phyloP scores from a whole-genome alignment of 2,888 invertebrate genomes.

The Raillietiella orientalis region DNA sequence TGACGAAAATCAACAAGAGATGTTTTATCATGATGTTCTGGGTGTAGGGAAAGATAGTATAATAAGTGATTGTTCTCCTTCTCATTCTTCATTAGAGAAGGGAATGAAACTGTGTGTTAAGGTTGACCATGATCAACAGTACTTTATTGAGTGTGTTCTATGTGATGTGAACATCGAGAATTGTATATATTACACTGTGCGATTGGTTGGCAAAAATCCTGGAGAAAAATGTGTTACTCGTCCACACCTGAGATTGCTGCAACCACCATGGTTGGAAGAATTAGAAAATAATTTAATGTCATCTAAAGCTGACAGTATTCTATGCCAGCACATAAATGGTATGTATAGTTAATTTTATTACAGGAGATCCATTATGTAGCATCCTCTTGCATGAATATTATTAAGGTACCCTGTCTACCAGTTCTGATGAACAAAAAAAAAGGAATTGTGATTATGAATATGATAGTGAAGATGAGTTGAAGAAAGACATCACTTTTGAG shows the following conservation, averaged over 20 bases:
- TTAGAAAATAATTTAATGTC: too few species aligned
- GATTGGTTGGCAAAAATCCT: constrained; percentile 9
- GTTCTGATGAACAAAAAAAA: too few species aligned
- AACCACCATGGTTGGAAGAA: constrained; percentile 92
- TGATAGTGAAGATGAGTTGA: too few species aligned
- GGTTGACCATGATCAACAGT: constrained; percentile 19
- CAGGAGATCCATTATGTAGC: too few species aligned
- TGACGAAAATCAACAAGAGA: constrained; percentile 8
- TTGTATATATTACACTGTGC: not conserved
- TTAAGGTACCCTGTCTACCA: too few species aligned
- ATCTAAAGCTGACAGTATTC: too few species aligned
- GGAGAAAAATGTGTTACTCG: constrained; percentile 38
- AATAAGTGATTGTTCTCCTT: constrained; percentile 68
- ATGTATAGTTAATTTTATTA: too few species aligned
- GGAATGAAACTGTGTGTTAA: constrained; percentile 42
- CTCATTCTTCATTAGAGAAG: constrained; percentile 33
- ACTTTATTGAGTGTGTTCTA: constrained; percentile 60
- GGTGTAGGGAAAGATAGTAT: constrained; percentile 48
- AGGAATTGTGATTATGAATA: too few species aligned
- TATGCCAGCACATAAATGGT: too few species aligned
- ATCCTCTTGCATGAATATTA: too few species aligned
- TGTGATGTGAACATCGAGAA: constrained; percentile 20
- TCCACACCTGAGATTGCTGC: constrained; percentile 56
- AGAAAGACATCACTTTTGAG: too few species aligned
- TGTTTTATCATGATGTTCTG: constrained; percentile 17